These are phyloP conservation scores for Micromys minutus DNA, from an alignment of 2,113 vertebrate species.

Conservation along the genomic window DNA sequence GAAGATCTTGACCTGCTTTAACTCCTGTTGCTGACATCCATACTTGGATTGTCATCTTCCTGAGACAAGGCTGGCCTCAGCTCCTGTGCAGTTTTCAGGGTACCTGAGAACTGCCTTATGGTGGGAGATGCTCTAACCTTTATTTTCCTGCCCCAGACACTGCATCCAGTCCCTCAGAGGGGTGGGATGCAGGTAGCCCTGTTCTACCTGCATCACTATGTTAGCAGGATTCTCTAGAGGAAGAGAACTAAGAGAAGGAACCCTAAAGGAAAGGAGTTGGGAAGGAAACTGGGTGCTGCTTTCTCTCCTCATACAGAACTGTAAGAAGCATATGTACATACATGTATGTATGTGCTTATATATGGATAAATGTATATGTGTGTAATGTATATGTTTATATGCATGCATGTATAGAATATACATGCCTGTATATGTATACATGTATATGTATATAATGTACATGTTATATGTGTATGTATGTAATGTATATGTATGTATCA, in stretches of 20 bases:
- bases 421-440: too few relatives aligned
- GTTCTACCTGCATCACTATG: too few relatives aligned
- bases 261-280: not conserved
- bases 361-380: not conserved
- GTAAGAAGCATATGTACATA: not conserved
- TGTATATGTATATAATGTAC: too few relatives aligned
- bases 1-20: not conserved
- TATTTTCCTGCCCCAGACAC: not conserved
- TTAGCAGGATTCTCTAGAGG: not conserved
- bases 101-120: not conserved
- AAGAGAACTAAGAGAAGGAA: not conserved
- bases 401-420: not conserved
- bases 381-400: not conserved
- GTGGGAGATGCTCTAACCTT: not conserved
- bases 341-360: not conserved
- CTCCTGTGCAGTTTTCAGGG: fast-evolving
- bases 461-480: too few relatives aligned
- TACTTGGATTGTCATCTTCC: not conserved
- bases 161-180: not conserved
- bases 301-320: not conserved
- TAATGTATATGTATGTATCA: not conserved
- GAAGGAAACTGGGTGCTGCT: not conserved
- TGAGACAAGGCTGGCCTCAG: not conserved
- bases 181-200: not conserved
- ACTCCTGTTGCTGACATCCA: not conserved